Conservation (phyloP, 2,888 invertebrate species). For the Crossocerus cetratus region DNA sequence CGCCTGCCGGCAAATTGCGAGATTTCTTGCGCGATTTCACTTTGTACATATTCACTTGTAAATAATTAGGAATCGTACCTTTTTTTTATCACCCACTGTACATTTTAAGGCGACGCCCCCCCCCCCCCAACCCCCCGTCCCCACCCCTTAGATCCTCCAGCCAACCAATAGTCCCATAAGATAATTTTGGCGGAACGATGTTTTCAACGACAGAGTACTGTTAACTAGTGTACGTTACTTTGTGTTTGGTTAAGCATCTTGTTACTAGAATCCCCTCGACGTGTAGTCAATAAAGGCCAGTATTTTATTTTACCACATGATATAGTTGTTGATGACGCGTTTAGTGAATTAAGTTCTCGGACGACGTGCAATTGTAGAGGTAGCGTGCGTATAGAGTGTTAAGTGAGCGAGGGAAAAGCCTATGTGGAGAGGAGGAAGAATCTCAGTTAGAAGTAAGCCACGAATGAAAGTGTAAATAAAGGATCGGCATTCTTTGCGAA, state of each 20-base stretch:
- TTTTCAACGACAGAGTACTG: constrained; percentile 20
- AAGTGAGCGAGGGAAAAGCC: background rate
- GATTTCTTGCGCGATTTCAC: background rate
- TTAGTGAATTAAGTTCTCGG: constrained; percentile 27
- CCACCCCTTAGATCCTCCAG: background rate
- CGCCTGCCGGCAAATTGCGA: background rate
- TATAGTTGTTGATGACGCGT: constrained; percentile 32
- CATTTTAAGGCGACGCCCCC: background rate
- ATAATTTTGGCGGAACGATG: constrained; percentile 7
- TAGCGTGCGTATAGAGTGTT: constrained; percentile 26
- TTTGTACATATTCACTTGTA: background rate
- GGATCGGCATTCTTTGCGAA: constrained; percentile 44
- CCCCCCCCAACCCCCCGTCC: background rate
- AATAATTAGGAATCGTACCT: background rate
- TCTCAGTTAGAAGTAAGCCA: constrained; percentile 30
- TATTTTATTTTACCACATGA: constrained; percentile 53
- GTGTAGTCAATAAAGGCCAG: constrained; percentile 66
- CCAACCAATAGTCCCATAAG: background rate
- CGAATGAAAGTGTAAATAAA: constrained; percentile 51
- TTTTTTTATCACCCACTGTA: background rate
- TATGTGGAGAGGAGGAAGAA: constrained; percentile 16
- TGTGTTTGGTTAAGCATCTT: constrained; percentile 34
- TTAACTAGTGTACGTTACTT: constrained; percentile 28
- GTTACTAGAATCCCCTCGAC: constrained; percentile 39
- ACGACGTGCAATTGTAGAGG: constrained; percentile 41